Evolutionary conservation across 2,888 invertebrate species (phyloP), one percentile per base, ranked within the genome.

Genomic region (Dolichopus griseipennis): DNA sequence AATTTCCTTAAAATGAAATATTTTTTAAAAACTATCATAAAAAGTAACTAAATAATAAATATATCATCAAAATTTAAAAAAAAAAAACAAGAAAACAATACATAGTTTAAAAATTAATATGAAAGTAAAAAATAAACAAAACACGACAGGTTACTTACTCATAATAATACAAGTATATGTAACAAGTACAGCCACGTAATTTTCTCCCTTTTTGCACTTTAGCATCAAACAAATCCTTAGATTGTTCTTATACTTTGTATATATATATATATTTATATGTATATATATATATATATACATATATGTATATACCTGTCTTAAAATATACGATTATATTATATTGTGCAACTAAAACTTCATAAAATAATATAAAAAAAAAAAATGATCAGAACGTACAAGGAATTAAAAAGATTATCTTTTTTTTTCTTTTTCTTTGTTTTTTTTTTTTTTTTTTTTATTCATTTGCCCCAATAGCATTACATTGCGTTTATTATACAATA

Each of bases 141-240:
- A 12, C 6, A 52, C 52, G 52, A 52, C 52, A 52, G 52, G 52
- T 52, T 52, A 52, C 52, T 52, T 52, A 52, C 52, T 52, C 27
- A 7, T 37, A 37, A 37, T 37, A 37, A 37, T 7, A 37, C 27
- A 27, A 27, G 27, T 41, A 41, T 18, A 18, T 52, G 52, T 1
- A 52, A 18, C 52, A 52, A 18, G 52, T 52, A 52, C 52, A 52
- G 52, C 52, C 52, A 52, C 52, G 52, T 52, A 52, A 52, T 52
- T 52, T 52, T 52, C 52, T 18, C n/a, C 18, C 52, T 52, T 52
- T 52, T 52, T 52, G 52, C 52, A 52, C 52, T 52, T 52, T 15
- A 52, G 18, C 2, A 41, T 41, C 41, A 41, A 12, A 41, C 41
- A 9, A 27, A 27, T 41, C 41, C 9, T 41, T 15, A 12, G 41